Conservation (phyloP, 2,888 invertebrate species). For the Amphipyra berbera region DNA sequence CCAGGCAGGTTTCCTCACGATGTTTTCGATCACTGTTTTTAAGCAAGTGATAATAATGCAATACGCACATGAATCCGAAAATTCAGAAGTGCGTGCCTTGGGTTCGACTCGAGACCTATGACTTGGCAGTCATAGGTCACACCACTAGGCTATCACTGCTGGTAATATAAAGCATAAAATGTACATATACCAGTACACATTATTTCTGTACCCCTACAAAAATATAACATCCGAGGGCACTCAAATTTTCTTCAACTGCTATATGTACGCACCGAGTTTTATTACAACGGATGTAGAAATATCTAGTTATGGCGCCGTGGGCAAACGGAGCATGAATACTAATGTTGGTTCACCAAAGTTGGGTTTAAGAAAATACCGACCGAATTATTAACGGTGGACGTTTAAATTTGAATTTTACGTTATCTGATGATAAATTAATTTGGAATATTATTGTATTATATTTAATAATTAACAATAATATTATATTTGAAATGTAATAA, state of each 20-base stretch:
- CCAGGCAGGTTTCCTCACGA: too few species aligned
- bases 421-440: not conserved
- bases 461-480: too few species aligned
- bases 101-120: too few species aligned
- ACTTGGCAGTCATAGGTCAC: too few species aligned
- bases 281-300: conserved; percentile 45
- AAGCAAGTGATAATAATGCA: too few species aligned
- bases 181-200: conserved; percentile 9
- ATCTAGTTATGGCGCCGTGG: conserved; percentile 40
- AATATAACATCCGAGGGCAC: conserved; percentile 49
- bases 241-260: conserved; percentile 53
- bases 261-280: conserved; percentile 48
- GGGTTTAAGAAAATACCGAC: conserved; percentile 35
- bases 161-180: too few species aligned
- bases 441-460: too few species aligned
- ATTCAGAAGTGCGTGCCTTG: too few species aligned
- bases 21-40: too few species aligned
- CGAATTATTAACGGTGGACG: conserved; percentile 17
- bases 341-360: conserved; percentile 40
- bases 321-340: conserved; percentile 46
- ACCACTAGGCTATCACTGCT: too few species aligned
- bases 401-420: conserved; percentile 28
- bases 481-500: too few species aligned
- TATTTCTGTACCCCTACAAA: conserved; percentile 40
- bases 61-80: too few species aligned